Evolutionary conservation across 2,113 vertebrate species (phyloP), one percentile per base, ranked within the genome.

Genomic region (Nipponia nippon): DNA sequence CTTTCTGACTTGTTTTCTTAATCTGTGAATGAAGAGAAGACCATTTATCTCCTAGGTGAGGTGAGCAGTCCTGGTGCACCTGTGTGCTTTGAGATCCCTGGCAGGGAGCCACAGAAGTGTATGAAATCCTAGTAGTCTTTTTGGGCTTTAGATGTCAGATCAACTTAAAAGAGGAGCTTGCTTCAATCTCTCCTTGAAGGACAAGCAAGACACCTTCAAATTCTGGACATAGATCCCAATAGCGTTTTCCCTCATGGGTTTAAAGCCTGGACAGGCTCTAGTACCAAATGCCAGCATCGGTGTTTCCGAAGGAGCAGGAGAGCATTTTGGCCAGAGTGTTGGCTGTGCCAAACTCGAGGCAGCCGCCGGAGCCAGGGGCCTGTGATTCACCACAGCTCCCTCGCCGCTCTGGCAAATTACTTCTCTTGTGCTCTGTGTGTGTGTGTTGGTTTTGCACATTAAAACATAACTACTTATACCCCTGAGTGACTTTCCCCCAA

Each of bases 401-500:
- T 84, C 2, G 1, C 66, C 25, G 21, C 61, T 93, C 19, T 77
- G 30, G 5, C 21, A 9, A 55, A 75, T 81, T 50, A n/a, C 40
- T 87, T 50, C 44, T 69, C 65, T 76, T 71, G 58, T 2, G 11
- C 23, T 89, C 29, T 50, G 29, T 53, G 18, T n/a, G 47, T 22
- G 19, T 47, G 50, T 79, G 58, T 85, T 97, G 76, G 16, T 86
- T 89, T 86, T 93, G 65, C 50, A 80, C 75, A 58, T 97, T 97
- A 95, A 97, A 96, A 94, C 85, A 47, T 85, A 93, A 89, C 76
- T 56, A 5, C 93, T 83, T 95, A 59, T 81, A 94, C 53, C 89
- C 81, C 76, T 72, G 89, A 90, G 87, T 96, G 90, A 94, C 96
- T 98, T 98, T 95, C 29, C 84, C 73, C 83, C 62, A 95, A 97